Percentiles rank a stretch among this genome's conserved stretches.
phyloP scores from a whole-genome alignment of 2,113 vertebrate species.

The Equus quagga region DNA sequence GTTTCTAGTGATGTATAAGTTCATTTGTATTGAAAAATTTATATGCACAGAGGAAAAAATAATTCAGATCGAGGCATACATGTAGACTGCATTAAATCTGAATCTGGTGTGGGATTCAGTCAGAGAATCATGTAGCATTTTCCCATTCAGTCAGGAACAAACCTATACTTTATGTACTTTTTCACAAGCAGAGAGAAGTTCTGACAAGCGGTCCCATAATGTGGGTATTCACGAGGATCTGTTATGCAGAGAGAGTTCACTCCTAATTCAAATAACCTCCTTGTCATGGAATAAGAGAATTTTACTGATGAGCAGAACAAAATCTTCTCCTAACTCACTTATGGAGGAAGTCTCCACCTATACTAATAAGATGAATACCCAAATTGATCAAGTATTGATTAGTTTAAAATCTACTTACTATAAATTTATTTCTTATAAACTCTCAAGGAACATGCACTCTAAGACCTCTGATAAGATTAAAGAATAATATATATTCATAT shows the following conservation, averaged over 20 bases:
- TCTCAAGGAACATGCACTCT: constrained; percentile 21
- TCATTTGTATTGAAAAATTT: constrained; percentile 54
- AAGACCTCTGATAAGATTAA: background rate
- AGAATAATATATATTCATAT: constrained; percentile 44
- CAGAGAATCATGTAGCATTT: background rate
- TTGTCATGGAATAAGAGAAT: background rate
- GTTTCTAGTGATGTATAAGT: constrained; percentile 11
- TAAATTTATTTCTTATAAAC: constrained; percentile 39
- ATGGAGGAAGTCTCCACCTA: constrained; percentile 15
- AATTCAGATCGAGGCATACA: constrained; percentile 12
- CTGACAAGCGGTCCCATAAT: background rate
- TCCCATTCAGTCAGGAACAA: background rate
- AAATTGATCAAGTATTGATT: constrained; percentile 28
- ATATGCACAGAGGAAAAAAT: constrained; percentile 13
- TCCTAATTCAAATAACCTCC: constrained; percentile 32
- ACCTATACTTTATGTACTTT: background rate
- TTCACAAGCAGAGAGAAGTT: constrained; percentile 24
- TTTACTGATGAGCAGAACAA: constrained; percentile 14
- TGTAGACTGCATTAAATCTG: background rate
- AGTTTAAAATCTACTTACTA: constrained; percentile 32
- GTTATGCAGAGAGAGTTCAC: background rate
- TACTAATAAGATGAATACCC: constrained; percentile 23
- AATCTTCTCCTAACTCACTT: constrained; percentile 44
- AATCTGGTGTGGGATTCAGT: background rate
- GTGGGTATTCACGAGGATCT: constrained; percentile 1